phyloP scores from a whole-genome alignment of 2,113 vertebrate genomes.

The Seriola rivoliana region DNA sequence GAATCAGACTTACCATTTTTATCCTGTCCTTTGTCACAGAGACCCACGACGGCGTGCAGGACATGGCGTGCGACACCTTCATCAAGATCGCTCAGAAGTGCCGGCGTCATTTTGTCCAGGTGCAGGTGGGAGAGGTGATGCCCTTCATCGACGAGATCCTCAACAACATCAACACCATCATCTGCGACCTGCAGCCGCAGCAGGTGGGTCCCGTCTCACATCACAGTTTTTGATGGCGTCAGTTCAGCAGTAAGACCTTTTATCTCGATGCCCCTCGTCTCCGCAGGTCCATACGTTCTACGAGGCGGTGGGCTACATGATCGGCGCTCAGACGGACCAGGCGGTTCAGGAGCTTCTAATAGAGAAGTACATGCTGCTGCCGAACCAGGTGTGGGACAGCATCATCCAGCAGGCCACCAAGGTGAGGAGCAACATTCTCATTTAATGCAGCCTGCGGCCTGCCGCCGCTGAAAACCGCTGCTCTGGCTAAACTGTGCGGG shows the following conservation, averaged over 20 bases:
- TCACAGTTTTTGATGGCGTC: too few species aligned
- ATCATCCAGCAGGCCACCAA: slow-evolving; percentile 98
- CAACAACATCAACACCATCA: slow-evolving; percentile 98
- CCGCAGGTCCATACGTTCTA: slow-evolving; percentile 95
- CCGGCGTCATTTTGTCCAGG: slow-evolving; percentile 95
- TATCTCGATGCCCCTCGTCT: background rate
- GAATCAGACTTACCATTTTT: background rate
- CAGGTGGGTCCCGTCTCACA: slow-evolving; percentile 84
- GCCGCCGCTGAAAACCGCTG: background rate
- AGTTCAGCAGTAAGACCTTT: too few species aligned
- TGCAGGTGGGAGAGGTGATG: slow-evolving; percentile 98
- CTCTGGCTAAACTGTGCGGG: background rate
- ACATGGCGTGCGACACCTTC: slow-evolving; percentile 98
- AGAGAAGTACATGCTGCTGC: slow-evolving; percentile 97
- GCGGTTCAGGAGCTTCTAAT: slow-evolving; percentile 95
- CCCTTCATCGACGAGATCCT: slow-evolving; percentile 97
- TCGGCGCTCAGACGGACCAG: slow-evolving; percentile 95
- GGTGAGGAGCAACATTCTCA: slow-evolving; percentile 80
- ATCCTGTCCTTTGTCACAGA: slow-evolving; percentile 77
- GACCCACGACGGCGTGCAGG: slow-evolving; percentile 96
- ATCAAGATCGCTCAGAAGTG: slow-evolving; percentile 99
- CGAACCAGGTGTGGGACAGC: slow-evolving; percentile 98
- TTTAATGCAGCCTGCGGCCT: too few species aligned
- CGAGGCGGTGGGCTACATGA: slow-evolving; percentile 98
- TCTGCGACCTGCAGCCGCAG: slow-evolving; percentile 97